These are phyloP conservation scores for Conus betulinus DNA, from an alignment of 1,140 invertebrate genomes.

Conservation along the genomic window DNA sequence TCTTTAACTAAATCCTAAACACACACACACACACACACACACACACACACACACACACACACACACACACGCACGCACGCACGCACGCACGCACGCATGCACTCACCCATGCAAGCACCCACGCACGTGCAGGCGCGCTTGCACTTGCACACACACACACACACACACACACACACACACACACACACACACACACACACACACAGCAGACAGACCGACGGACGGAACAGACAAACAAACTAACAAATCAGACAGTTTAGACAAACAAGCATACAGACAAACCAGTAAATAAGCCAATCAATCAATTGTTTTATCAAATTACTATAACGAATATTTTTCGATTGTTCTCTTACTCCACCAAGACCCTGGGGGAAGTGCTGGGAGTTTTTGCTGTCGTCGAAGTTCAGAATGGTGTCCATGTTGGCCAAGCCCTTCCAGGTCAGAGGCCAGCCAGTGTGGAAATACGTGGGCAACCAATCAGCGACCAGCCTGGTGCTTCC, in stretches of 20 bases:
- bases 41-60: too few relatives aligned
- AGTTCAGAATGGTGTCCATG: conserved; percentile 23
- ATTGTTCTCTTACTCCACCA: background rate
- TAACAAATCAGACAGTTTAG: too few relatives aligned
- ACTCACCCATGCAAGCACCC: background rate
- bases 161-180: background rate
- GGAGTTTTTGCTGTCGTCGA: background rate
- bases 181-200: too few relatives aligned
- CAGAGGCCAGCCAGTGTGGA: background rate
- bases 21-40: too few relatives aligned
- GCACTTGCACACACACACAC: background rate
- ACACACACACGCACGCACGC: too few relatives aligned
- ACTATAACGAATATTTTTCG: too few relatives aligned
- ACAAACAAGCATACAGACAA: too few relatives aligned
- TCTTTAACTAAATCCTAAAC: too few relatives aligned
- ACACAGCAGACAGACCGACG: too few relatives aligned
- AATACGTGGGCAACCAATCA: background rate
- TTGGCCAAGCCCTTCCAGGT: background rate
- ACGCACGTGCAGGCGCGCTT: background rate
- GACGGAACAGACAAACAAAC: too few relatives aligned
- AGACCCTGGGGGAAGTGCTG: background rate
- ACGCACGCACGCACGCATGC: background rate
- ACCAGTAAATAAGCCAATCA: too few relatives aligned
- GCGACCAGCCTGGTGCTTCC: background rate
- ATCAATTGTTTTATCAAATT: too few relatives aligned